Conservation (phyloP, 2,797 vertebrate species). For the Mallotus villosus region DNA sequence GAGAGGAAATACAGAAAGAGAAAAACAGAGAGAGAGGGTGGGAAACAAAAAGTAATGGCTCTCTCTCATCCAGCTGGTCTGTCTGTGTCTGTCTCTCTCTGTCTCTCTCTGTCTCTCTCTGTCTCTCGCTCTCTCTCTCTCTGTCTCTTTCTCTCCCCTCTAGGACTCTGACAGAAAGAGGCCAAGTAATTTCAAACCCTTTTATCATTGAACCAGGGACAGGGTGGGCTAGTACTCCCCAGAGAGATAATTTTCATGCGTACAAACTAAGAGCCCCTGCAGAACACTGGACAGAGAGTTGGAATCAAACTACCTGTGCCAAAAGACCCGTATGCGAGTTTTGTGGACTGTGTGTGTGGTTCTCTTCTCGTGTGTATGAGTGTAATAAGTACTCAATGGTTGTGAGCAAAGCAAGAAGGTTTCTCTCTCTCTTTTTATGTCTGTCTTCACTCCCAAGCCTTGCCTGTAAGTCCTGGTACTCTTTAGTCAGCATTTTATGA, state of each 20-base stretch:
- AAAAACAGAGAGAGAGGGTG: neutral
- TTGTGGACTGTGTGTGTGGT: too few species aligned
- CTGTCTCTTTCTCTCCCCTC: neutral
- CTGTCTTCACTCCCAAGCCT: neutral
- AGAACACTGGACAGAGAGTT: neutral
- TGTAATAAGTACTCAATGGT: too few species aligned
- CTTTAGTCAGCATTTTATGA: conserved; percentile 82
- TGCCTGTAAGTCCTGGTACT: conserved; percentile 79
- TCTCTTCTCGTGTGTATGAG: too few species aligned
- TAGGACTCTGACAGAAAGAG: neutral
- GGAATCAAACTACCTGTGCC: neutral
- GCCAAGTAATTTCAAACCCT: neutral
- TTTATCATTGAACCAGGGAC: conserved; percentile 2
- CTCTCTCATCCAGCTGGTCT: neutral
- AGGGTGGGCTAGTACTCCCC: conserved; percentile 3
- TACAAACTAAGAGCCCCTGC: conserved; percentile 1
- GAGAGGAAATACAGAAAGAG: neutral
- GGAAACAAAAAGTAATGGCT: neutral
- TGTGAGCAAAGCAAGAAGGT: neutral
- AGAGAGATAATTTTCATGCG: neutral
- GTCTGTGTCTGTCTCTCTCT: too few species aligned
- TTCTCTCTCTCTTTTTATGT: neutral
- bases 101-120: neutral
- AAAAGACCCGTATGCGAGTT: too few species aligned
- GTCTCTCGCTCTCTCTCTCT: neutral